Evolutionary conservation across 2,113 vertebrate species (phyloP).

Genomic region (Apus apus): DNA sequence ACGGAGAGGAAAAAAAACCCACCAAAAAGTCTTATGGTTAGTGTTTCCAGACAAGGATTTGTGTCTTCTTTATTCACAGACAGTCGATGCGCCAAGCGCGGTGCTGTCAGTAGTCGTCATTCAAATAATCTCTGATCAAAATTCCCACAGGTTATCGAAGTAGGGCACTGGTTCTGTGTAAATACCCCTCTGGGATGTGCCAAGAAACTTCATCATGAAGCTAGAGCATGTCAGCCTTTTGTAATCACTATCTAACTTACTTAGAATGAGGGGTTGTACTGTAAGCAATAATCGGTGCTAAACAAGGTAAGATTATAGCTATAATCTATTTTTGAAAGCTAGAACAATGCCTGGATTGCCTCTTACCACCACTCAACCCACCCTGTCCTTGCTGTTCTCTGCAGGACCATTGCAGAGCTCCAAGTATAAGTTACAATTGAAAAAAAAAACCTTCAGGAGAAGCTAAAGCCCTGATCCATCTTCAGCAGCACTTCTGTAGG

Average conservation of each 20-base stretch:
- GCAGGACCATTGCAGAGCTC: not conserved
- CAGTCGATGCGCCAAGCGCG: not conserved
- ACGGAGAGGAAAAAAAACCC: not conserved
- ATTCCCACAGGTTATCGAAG: not conserved
- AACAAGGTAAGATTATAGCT: not conserved
- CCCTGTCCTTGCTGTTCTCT: not conserved
- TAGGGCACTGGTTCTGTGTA: not conserved
- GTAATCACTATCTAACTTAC: not conserved
- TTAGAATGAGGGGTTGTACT: not conserved
- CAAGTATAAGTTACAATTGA: not conserved
- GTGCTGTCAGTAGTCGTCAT: not conserved
- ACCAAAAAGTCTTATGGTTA: not conserved
- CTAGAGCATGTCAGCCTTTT: not conserved
- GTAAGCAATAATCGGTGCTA: not conserved
- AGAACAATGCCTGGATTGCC: not conserved
- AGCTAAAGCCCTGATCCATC: not conserved
- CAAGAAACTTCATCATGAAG: not conserved
- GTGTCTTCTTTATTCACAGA: not conserved
- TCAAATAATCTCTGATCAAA: not conserved
- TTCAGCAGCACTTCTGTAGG: not conserved
- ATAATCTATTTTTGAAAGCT: not conserved
- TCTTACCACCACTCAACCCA: fast-evolving
- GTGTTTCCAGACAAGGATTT: not conserved
- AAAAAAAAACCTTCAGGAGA: not conserved
- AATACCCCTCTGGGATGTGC: not conserved